phyloP scores from a whole-genome alignment of 2,797 vertebrate species.

The Mormyrus proboscirostris region DNA sequence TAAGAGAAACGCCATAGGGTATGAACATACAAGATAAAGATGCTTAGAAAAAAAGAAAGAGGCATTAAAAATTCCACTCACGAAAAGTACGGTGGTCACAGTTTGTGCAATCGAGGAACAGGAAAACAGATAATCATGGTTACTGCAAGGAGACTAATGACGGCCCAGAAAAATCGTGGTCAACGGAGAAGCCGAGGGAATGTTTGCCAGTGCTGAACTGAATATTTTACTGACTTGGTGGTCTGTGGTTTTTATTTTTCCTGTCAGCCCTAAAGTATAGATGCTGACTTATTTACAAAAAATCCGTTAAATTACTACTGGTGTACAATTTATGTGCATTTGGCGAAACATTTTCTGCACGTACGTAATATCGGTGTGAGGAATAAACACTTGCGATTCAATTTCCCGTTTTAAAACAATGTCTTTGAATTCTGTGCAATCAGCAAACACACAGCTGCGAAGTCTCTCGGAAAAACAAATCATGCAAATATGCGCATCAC shows the following conservation, averaged over 20 bases:
- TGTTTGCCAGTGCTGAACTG: neutral
- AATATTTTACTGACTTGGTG: constrained; percentile 1
- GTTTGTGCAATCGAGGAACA: neutral
- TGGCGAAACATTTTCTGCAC: neutral
- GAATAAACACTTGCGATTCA: neutral
- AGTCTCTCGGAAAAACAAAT: neutral
- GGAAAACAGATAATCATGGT: neutral
- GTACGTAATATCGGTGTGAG: neutral
- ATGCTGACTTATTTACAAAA: constrained; percentile 7
- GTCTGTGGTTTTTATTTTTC: constrained; percentile 3
- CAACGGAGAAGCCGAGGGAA: neutral
- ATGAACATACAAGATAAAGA: neutral
- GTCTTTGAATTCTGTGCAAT: neutral
- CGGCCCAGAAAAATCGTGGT: neutral
- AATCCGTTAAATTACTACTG: neutral
- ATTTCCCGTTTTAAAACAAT: constrained; percentile 4
- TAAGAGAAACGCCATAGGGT: neutral
- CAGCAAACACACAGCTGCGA: neutral
- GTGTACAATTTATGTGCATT: neutral
- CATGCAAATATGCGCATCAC: neutral
- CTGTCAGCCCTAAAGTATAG: neutral
- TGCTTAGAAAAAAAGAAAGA: neutral
- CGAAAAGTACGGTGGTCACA: neutral
- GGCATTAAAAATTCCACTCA: neutral
- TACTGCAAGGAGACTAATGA: neutral